These are phyloP conservation scores for Tragelaphus imberbis DNA, from an alignment of 2,113 vertebrate genomes.

Conservation along the genomic window DNA sequence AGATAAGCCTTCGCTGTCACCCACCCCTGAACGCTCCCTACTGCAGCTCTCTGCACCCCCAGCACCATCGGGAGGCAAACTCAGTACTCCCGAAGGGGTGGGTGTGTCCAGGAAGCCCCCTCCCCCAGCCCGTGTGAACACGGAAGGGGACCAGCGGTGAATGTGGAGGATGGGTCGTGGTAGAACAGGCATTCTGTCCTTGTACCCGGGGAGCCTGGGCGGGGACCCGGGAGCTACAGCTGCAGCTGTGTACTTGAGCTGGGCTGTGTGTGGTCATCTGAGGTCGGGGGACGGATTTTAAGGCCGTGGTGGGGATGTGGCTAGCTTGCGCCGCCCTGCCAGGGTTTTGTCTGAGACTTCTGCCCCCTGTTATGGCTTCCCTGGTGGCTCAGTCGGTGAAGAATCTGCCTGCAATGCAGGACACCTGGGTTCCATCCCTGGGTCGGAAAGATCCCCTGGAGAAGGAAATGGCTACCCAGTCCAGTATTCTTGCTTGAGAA, in stretches of 20 bases:
- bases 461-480: no score
- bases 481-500: no score
- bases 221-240: neutral
- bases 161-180: no score
- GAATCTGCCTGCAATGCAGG: no score
- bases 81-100: neutral
- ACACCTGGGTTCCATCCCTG: no score
- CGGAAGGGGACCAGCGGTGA: neutral
- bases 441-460: no score
- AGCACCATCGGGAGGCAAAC: neutral
- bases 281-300: neutral
- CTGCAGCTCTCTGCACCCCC: neutral
- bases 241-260: fast-evolving
- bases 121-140: neutral
- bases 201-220: neutral
- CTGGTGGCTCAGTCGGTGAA: no score
- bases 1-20: neutral
- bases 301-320: no score
- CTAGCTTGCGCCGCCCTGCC: no score
- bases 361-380: no score
- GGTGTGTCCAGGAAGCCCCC: neutral
- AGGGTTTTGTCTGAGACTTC: no score
- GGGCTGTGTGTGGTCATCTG: neutral
- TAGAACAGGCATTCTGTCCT: neutral
- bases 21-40: neutral